Base-by-base conservation (phyloP, 2,113 vertebrate genomes). In the Sorex araneus region DNA sequence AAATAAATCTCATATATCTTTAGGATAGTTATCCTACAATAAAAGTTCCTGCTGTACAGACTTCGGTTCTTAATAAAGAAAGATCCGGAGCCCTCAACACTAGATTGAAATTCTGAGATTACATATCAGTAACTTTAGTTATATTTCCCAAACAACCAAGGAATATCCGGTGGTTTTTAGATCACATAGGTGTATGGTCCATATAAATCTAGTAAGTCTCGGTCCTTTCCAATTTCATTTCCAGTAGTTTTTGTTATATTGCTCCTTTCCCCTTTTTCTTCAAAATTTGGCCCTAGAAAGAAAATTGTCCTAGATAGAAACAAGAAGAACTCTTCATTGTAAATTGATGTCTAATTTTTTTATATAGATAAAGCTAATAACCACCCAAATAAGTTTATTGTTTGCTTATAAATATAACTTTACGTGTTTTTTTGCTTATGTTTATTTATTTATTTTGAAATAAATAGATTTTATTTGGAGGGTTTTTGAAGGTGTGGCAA, bases 321-420 rank as follows among this genome's bases (percentile, higher is more conserved):
- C 27, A 1, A 32, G 19, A 43, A 25, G n/a, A 32, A 67, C 67
- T 27, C 91, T 87, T 94, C 81, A 71, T 75, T 66, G 82, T 25
- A 91, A 82, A 88, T 27, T 64, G 86, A 76, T 64, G 32, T 83
- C 27, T 75, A 76, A 77, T 77, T 93, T 83, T 87, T 96, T 94
- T 95, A 36, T 90, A 78, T 73, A 77, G 74, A 84, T 82, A 89
- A n/a, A 79, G 73, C 78, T 96, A 74, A 87, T 95, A 83, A 89
- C 90, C 87, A 89, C 64, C 45, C 47, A 84, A 63, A 79, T 57
- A 85, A 67, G 86, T 87, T 73, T 92, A 60, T 93, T 92, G 81
- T 92, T 96, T 93, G 73, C 30, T 30, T 92, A 89, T 70, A 81
- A 60, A 6, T 60, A 7, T 60, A 60, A 60, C 23, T 60, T 60